phyloP scores from a whole-genome alignment of 2,113 vertebrate species.

The Mormyrus lacerda region DNA sequence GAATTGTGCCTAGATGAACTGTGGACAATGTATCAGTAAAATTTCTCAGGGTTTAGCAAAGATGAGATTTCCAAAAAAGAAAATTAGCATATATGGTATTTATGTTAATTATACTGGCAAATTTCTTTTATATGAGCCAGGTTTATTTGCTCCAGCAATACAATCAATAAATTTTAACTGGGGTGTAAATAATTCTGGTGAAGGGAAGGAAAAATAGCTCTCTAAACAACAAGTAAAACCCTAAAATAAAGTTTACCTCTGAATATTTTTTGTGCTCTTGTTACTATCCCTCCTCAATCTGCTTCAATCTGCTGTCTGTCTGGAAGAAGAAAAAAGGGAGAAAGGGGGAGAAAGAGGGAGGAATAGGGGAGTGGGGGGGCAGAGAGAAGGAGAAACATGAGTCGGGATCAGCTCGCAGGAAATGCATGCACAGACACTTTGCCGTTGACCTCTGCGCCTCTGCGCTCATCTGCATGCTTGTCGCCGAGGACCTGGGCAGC shows the following conservation, averaged over 20 bases:
- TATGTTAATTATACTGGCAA: conserved; percentile 1
- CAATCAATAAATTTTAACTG: conserved; percentile 10
- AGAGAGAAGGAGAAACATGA: conserved; percentile 34
- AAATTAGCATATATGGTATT: neutral
- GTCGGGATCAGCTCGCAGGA: conserved; percentile 57
- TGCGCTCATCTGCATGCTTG: conserved; percentile 64
- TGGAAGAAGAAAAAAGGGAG: conserved; percentile 52
- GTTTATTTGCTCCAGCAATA: conserved; percentile 17
- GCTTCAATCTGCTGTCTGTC: conserved; percentile 77
- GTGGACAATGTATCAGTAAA: neutral
- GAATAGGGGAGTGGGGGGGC: conserved; percentile 26
- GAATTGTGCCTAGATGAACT: neutral
- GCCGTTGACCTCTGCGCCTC: conserved; percentile 64
- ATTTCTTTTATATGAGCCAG: neutral
- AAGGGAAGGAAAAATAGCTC: neutral
- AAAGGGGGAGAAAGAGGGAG: conserved; percentile 31
- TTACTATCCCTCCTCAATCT: conserved; percentile 75
- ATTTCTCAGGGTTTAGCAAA: neutral
- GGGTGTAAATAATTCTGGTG: conserved; percentile 25
- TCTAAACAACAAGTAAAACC: conserved; percentile 2
- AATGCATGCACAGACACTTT: conserved; percentile 56
- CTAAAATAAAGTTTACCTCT: conserved; percentile 72
- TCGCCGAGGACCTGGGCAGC: conserved; percentile 61
- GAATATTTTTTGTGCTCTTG: conserved; percentile 75
- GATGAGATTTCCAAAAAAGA: neutral